Evolutionary conservation across 2,888 invertebrate genomes (phyloP), one percentile per base, ranked within the genome.

Genomic region (Linnaemya vulpina): DNA sequence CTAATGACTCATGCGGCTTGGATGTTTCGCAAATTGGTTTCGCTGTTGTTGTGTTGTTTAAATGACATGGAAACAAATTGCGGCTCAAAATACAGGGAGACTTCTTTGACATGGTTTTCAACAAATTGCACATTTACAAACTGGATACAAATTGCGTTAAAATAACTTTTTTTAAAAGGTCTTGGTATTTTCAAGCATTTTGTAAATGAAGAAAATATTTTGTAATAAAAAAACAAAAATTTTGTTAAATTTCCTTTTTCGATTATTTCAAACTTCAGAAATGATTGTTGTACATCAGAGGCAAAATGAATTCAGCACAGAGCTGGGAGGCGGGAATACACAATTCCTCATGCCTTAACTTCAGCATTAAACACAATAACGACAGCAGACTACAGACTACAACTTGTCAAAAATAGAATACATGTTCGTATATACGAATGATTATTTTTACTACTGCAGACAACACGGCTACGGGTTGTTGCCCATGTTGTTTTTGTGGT

Each of bases 71-170:
- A 9, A 65, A 20, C 2, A 68, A 46, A 62, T 65, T 60, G 7
- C 20, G 7, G 1, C 38, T 74, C 15, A 65, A 74, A 15, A 20
- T 53, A 53, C 22, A 15, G 22, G 58, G 22, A 9, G 35, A 15
- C 46, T 79, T 71, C 22, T 65, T 79, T 63, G 71, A 67, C 74
- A 74, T 80, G 4, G 40, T 76, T 30, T 55, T 46, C 10, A 43
- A 40, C 35, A 30, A 46, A 46, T 46, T 58, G 22, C 46, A 55
- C 35, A 35, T 8, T 65, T 9, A 46, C 38, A 17, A 49, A 40
- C n/a, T 30, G 20, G 55, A 71, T 35, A 53, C 5, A 30, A 63
- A 71, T 17, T 30, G 13, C 30, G 9, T 58, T 62, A 11, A 4
- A 49, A 22, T 35, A 3, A 22, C 22, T 7, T 9, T 15, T 46